These are phyloP conservation scores for Bubo blakistoni DNA, from an alignment of 2,113 vertebrate genomes.

Conservation along the genomic window DNA sequence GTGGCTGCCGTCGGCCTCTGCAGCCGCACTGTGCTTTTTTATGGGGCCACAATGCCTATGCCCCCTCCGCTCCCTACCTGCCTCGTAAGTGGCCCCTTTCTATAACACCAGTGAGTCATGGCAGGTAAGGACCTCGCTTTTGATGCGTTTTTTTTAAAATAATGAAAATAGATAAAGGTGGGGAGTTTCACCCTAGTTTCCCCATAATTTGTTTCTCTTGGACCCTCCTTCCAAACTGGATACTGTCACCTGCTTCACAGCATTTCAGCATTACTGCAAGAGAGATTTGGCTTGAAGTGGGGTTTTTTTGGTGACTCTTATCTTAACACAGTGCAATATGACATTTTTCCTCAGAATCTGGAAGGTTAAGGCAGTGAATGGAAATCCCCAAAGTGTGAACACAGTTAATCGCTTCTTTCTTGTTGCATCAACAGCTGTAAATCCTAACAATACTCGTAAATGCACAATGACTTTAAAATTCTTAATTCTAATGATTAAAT, in stretches of 20 bases:
- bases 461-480: not conserved
- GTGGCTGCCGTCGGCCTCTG: too few relatives aligned
- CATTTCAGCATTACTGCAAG: not conserved
- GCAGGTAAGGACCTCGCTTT: not conserved
- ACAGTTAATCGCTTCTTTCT: not conserved
- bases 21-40: rapidly evolving
- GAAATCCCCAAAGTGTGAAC: not conserved
- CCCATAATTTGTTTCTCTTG: not conserved
- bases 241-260: not conserved
- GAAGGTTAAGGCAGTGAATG: not conserved
- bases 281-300: not conserved
- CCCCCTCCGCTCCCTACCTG: rapidly evolving
- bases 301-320: not conserved
- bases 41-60: rapidly evolving
- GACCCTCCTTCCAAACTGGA: not conserved
- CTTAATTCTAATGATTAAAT: not conserved
- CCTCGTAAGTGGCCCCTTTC: not conserved
- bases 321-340: rapidly evolving
- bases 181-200: not conserved
- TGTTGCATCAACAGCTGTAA: not conserved
- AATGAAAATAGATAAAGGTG: not conserved
- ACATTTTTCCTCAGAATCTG: not conserved
- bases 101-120: rapidly evolving
- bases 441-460: not conserved
- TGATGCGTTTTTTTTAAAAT: not conserved